Evolutionary conservation across 2,888 invertebrate genomes (phyloP).

Genomic region (Dynastes tityus): DNA sequence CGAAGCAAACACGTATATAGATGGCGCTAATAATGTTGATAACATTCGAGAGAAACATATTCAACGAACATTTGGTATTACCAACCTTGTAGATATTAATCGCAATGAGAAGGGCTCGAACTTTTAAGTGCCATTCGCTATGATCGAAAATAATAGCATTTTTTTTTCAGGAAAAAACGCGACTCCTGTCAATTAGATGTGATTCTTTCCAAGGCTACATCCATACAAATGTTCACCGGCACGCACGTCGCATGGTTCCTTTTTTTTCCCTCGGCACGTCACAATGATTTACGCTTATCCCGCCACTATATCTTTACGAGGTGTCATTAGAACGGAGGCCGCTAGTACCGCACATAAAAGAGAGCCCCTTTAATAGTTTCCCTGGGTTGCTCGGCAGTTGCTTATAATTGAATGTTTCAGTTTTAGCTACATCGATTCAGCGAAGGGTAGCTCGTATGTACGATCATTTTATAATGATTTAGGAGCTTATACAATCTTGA

Average conservation of each 20-base stretch:
- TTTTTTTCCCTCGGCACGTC: constrained; percentile 11
- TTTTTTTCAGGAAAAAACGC: neutral
- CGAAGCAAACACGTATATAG: too few species aligned
- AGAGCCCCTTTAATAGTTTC: constrained; percentile 21
- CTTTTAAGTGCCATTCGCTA: too few species aligned
- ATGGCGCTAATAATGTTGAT: too few species aligned
- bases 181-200: neutral
- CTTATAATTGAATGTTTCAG: constrained; percentile 21
- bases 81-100: neutral
- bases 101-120: neutral
- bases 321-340: constrained; percentile 29
- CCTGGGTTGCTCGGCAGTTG: constrained; percentile 12
- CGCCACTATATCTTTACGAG: constrained; percentile 23
- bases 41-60: too few species aligned
- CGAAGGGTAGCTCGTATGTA: neutral
- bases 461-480: constrained; percentile 5
- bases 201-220: constrained; percentile 10
- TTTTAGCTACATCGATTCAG: constrained; percentile 1
- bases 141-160: too few species aligned
- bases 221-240: constrained; percentile 16
- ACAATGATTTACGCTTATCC: constrained; percentile 40
- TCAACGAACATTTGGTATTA: too few species aligned
- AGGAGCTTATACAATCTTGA: neutral
- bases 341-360: constrained; percentile 18
- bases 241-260: constrained; percentile 7